Percentiles rank a stretch among this genome's conserved stretches.
Conservation (phyloP, 2,797 vertebrate genomes). For the Semotilus atromaculatus region DNA sequence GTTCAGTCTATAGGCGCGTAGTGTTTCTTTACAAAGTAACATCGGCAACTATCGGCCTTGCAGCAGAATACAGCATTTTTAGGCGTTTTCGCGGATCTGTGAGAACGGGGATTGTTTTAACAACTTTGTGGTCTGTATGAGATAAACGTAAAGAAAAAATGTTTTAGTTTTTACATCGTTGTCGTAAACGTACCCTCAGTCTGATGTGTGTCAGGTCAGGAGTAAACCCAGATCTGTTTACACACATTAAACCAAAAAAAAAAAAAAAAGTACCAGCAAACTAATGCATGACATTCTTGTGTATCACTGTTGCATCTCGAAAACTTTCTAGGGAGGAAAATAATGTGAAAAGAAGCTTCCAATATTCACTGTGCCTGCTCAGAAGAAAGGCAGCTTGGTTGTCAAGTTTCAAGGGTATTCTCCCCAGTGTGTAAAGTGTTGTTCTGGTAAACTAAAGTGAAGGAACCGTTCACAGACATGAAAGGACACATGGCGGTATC, state of each 20-base stretch:
- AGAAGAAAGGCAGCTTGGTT: slow-evolving; percentile 57
- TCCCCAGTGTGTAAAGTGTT: slow-evolving; percentile 59
- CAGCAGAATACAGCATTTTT: not conserved
- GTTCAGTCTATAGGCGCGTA: not conserved
- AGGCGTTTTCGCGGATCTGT: not conserved
- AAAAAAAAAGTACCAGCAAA: not conserved
- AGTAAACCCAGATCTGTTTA: not conserved
- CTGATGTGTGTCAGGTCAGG: not conserved
- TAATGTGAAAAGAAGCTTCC: slow-evolving; percentile 56
- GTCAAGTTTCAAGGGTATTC: slow-evolving; percentile 63
- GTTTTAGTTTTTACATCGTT: not conserved
- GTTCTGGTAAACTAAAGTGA: slow-evolving; percentile 65
- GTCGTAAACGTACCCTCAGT: not conserved
- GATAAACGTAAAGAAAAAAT: not conserved
- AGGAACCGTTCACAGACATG: slow-evolving; percentile 59
- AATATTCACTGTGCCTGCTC: slow-evolving; percentile 46
- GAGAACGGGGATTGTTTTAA: not conserved
- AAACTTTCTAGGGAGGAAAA: slow-evolving; percentile 54
- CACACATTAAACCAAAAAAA: not conserved
- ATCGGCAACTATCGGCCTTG: not conserved
- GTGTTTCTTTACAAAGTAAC: not conserved
- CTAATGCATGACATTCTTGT: slow-evolving; percentile 24
- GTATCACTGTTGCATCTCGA: slow-evolving; percentile 44
- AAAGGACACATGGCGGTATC: slow-evolving; percentile 60
- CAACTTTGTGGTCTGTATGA: not conserved